A percentile compares a stretch with the other conserved stretches of the same genome.
phyloP scores from a whole-genome alignment of 2,797 vertebrate genomes.

The Eulemur mongoz region DNA sequence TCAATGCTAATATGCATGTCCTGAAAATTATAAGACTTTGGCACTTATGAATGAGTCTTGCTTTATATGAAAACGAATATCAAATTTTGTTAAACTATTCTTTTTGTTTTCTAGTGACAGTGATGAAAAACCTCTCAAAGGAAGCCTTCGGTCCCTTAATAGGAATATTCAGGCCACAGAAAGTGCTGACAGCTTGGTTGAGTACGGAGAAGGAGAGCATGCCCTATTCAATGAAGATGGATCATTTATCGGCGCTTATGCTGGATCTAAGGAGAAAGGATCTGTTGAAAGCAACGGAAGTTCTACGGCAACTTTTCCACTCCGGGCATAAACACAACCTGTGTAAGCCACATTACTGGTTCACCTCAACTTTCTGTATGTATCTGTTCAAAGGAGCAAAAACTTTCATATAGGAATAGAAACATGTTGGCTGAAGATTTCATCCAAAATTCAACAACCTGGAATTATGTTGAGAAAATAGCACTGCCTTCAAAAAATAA shows the following conservation, averaged over 20 bases:
- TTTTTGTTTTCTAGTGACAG: constrained; percentile 91
- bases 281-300: constrained; percentile 90
- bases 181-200: constrained; percentile 96
- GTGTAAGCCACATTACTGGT: neutral
- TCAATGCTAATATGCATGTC: neutral
- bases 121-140: constrained; percentile 97
- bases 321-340: constrained; percentile 78
- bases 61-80: neutral
- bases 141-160: constrained; percentile 92
- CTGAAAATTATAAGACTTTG: neutral
- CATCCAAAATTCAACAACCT: constrained; percentile 60
- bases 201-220: constrained; percentile 95
- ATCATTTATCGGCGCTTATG: constrained; percentile 97
- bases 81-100: constrained; percentile 39
- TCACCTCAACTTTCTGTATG: constrained; percentile 65
- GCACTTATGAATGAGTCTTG: neutral
- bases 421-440: constrained; percentile 52
- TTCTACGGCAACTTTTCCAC: constrained; percentile 85
- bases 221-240: constrained; percentile 97
- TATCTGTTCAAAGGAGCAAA: constrained; percentile 68
- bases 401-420: constrained; percentile 45
- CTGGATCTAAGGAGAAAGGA: constrained; percentile 91
- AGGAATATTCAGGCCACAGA: constrained; percentile 92
- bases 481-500: constrained; percentile 78
- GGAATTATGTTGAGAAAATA: constrained; percentile 58